Evolutionary conservation across 2,888 invertebrate genomes (phyloP).

Genomic region (Galerucella nymphaeae): DNA sequence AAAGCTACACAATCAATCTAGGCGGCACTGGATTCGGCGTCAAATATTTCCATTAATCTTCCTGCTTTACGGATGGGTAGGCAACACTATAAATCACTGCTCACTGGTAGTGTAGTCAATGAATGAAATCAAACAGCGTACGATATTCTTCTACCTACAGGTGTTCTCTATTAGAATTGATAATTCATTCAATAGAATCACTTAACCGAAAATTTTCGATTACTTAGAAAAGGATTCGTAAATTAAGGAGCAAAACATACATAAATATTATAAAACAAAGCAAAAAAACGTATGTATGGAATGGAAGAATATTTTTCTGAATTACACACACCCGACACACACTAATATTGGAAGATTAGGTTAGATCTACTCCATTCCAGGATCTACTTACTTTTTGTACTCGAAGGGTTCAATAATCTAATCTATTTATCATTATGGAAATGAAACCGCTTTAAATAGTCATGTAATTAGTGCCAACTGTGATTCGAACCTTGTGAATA

Average conservation of each 20-base stretch:
- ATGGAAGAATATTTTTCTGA: no score
- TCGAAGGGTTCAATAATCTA: no score
- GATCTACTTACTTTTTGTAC: no score
- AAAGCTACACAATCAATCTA: conserved; percentile 10
- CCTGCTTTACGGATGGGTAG: conserved; percentile 22
- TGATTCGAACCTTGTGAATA: background rate
- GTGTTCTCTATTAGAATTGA: conserved; percentile 45
- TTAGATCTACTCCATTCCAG: no score
- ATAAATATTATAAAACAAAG: no score
- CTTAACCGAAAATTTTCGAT: background rate
- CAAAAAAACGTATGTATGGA: no score
- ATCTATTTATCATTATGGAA: no score
- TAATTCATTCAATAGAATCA: conserved; percentile 41
- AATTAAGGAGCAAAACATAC: background rate
- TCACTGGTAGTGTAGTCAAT: conserved; percentile 23
- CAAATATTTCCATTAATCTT: conserved; percentile 35
- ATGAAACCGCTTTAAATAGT: no score
- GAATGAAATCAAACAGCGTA: conserved; percentile 29
- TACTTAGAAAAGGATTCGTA: background rate
- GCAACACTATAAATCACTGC: conserved; percentile 30
- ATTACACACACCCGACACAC: no score
- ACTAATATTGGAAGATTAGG: no score
- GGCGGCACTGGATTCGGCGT: conserved; percentile 7
- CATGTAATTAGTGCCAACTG: no score
- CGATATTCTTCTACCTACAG: conserved; percentile 45